Evolutionary conservation across 2,888 invertebrate species (phyloP).

Genomic region (Gymnoscelis rufifasciata): DNA sequence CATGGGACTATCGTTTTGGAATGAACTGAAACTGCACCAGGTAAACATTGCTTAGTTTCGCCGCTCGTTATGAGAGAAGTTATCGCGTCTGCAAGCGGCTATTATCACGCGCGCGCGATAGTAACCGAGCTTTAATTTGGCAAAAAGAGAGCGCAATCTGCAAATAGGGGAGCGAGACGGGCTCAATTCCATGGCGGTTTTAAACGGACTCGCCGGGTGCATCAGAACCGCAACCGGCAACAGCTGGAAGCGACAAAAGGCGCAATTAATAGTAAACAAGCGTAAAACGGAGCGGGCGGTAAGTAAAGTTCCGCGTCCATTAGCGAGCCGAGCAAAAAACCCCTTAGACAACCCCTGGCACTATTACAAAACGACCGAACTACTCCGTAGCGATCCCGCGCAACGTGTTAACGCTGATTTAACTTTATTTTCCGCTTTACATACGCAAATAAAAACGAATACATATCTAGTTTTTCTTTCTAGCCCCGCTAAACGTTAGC

Average conservation of each 20-base stretch:
- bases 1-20: slow-evolving; percentile 14
- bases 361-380: slow-evolving; percentile 55
- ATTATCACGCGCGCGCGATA: slow-evolving; percentile 14
- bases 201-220: slow-evolving; percentile 39
- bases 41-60: slow-evolving; percentile 21
- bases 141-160: slow-evolving; percentile 24
- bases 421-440: slow-evolving; percentile 50
- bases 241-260: slow-evolving; percentile 66
- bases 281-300: slow-evolving; percentile 48
- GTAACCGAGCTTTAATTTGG: slow-evolving; percentile 20
- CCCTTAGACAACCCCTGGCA: slow-evolving; percentile 41
- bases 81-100: slow-evolving; percentile 14
- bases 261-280: slow-evolving; percentile 71
- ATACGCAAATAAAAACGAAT: slow-evolving; percentile 36
- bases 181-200: slow-evolving; percentile 33
- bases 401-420: slow-evolving; percentile 63
- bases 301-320: slow-evolving; percentile 61
- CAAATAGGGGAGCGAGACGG: slow-evolving; percentile 32
- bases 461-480: slow-evolving; percentile 13
- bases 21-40: slow-evolving; percentile 13
- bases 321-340: slow-evolving; percentile 50
- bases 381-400: slow-evolving; percentile 57
- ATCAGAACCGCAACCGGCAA: slow-evolving; percentile 41
- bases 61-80: slow-evolving; percentile 15
- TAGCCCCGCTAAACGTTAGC: slow-evolving; percentile 1